These are phyloP conservation scores for Pachyramphus minor DNA, from an alignment of 2,113 vertebrate genomes.

Conservation along the genomic window DNA sequence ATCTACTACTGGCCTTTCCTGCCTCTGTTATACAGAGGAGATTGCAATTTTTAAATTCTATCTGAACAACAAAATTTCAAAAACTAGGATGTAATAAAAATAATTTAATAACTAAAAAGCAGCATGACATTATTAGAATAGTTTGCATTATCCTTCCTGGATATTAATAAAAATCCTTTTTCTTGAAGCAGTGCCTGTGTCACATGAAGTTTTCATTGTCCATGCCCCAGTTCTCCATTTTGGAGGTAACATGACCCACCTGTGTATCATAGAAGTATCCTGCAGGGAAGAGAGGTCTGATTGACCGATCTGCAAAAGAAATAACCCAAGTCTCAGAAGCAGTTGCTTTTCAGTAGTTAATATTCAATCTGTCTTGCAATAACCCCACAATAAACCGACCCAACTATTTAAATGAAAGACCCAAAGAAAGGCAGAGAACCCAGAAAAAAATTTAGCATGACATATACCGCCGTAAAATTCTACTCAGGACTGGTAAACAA, in stretches of 20 bases:
- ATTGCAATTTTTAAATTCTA: background rate
- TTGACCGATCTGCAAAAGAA: conserved; percentile 83
- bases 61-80: background rate
- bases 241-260: conserved; percentile 64
- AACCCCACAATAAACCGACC: background rate
- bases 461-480: background rate
- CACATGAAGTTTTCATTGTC: background rate
- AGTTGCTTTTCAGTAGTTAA: background rate
- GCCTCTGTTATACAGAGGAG: background rate
- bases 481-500: background rate
- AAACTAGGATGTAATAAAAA: background rate
- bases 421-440: background rate
- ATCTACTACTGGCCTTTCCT: background rate
- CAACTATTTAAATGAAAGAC: background rate
- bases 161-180: background rate
- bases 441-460: background rate
- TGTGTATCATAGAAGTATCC: conserved; percentile 99
- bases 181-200: background rate
- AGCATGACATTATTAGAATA: background rate
- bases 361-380: background rate
- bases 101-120: background rate
- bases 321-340: background rate
- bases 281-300: conserved; percentile 90
- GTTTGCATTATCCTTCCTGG: background rate
- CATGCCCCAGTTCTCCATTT: background rate